Evolutionary conservation across 2,888 invertebrate genomes (phyloP).

Genomic region (Cetonia aurata): DNA sequence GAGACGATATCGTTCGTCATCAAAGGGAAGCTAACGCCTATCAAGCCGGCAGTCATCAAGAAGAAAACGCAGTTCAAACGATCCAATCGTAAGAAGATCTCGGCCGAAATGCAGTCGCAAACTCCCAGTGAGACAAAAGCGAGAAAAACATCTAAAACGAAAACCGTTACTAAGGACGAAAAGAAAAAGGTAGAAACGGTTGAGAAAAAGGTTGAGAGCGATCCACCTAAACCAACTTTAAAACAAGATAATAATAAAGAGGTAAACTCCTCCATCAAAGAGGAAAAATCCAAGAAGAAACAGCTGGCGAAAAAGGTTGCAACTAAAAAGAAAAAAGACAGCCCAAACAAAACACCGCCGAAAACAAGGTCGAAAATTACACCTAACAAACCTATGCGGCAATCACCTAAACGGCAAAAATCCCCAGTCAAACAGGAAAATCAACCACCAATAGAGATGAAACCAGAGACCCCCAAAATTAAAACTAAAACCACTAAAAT

Average conservation of each 20-base stretch:
- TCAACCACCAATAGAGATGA: neutral
- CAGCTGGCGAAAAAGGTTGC: slow-evolving; percentile 47
- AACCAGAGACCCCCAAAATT: slow-evolving; percentile 8
- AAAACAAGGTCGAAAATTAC: slow-evolving; percentile 46
- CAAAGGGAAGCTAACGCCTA: slow-evolving; percentile 62
- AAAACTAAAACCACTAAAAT: slow-evolving; percentile 21
- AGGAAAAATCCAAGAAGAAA: slow-evolving; percentile 45
- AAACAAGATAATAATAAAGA: slow-evolving; percentile 42
- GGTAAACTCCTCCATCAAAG: slow-evolving; percentile 44
- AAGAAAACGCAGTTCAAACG: slow-evolving; percentile 43
- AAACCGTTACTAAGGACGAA: slow-evolving; percentile 24
- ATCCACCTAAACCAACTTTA: slow-evolving; percentile 53
- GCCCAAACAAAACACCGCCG: slow-evolving; percentile 51
- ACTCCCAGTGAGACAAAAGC: neutral
- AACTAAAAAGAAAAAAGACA: slow-evolving; percentile 28
- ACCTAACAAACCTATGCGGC: slow-evolving; percentile 48
- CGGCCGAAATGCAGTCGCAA: slow-evolving; percentile 10
- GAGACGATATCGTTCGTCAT: slow-evolving; percentile 65
- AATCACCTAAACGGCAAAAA: slow-evolving; percentile 64
- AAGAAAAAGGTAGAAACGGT: slow-evolving; percentile 50
- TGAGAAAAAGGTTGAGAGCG: slow-evolving; percentile 48
- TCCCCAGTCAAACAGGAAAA: slow-evolving; percentile 61
- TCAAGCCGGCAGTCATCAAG: slow-evolving; percentile 54
- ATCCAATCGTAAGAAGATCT: slow-evolving; percentile 45
- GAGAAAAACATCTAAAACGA: slow-evolving; percentile 30